phyloP scores from a whole-genome alignment of 2,113 vertebrate genomes.

The Callionymus lyra region DNA sequence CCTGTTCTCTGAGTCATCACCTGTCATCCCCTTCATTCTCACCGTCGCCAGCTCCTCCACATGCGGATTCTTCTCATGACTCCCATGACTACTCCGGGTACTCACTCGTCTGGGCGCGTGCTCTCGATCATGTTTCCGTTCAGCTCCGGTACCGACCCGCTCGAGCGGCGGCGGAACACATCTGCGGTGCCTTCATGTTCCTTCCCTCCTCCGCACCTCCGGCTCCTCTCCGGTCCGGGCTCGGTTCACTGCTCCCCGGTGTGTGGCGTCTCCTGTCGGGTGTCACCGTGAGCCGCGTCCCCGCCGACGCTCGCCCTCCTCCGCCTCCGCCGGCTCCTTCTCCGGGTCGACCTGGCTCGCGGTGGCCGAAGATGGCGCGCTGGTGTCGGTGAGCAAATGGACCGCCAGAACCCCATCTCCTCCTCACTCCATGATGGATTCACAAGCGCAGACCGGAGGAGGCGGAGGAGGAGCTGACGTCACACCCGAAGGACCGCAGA shows the following conservation, averaged over 20 bases:
- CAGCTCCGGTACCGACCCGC: constrained; percentile 62
- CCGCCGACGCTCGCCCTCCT: constrained; percentile 2
- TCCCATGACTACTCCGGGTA: constrained; percentile 9
- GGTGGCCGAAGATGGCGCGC: constrained; percentile 45
- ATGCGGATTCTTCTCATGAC: neutral
- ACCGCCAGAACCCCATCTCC: constrained; percentile 81
- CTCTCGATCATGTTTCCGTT: constrained; percentile 80
- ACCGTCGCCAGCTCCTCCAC: neutral
- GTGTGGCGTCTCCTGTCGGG: too few species aligned
- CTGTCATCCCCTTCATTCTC: neutral
- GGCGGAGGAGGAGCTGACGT: constrained; percentile 53
- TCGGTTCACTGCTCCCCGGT: too few species aligned
- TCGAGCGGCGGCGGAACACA: too few species aligned
- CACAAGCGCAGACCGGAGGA: constrained; percentile 39
- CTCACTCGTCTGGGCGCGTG: constrained; percentile 86
- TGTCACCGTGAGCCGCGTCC: too few species aligned
- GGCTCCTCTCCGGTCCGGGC: constrained; percentile 7
- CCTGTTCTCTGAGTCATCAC: neutral
- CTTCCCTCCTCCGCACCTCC: constrained; percentile 22
- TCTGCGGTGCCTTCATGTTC: constrained; percentile 76
- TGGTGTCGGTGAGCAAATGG: constrained; percentile 68
- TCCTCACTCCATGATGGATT: constrained; percentile 83
- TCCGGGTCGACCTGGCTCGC: constrained; percentile 17
- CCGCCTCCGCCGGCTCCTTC: constrained; percentile 6
- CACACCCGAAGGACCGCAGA: constrained; percentile 58